phyloP scores from a whole-genome alignment of 1,140 invertebrate genomes.

The Oncopodura yosiiana region DNA sequence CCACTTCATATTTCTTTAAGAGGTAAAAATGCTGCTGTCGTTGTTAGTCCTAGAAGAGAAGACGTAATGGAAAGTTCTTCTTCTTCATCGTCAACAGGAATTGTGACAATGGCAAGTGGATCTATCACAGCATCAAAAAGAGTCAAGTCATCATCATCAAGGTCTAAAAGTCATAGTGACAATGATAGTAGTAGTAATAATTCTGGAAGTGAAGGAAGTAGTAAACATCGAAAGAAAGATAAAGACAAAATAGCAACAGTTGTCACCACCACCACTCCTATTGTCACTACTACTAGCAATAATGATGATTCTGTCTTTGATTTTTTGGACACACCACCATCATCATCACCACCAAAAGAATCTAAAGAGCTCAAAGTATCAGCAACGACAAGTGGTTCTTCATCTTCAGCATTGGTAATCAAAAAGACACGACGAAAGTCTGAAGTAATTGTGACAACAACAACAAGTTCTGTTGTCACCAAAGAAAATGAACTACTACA shows the following conservation, averaged over 20 bases:
- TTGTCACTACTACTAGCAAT: slow-evolving; percentile 13
- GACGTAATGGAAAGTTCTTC: slow-evolving; percentile 15
- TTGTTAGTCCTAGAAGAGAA: slow-evolving; percentile 67
- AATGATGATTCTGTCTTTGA: neutral
- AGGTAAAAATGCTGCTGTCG: slow-evolving; percentile 75
- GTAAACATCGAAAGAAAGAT: slow-evolving; percentile 14
- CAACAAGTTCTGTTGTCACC: too few relatives aligned
- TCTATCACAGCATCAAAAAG: neutral
- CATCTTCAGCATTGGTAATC: neutral
- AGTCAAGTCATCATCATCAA: neutral
- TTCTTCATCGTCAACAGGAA: neutral
- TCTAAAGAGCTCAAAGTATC: too few relatives aligned
- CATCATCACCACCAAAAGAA: neutral
- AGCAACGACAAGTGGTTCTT: slow-evolving; percentile 35
- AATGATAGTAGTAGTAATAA: slow-evolving; percentile 13
- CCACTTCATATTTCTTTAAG: slow-evolving; percentile 78
- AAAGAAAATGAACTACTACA: too few relatives aligned
- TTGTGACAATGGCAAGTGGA: neutral
- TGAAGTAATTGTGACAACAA: too few relatives aligned
- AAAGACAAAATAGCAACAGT: slow-evolving; percentile 5
- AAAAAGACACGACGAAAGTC: slow-evolving; percentile 18
- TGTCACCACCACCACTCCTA: slow-evolving; percentile 10
- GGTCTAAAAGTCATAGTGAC: slow-evolving; percentile 4
- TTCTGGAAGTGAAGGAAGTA: neutral
- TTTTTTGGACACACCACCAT: neutral